These are phyloP conservation scores for Calliscelio sp. DNA, from an alignment of 2,888 invertebrate species.

Conservation along the genomic window DNA sequence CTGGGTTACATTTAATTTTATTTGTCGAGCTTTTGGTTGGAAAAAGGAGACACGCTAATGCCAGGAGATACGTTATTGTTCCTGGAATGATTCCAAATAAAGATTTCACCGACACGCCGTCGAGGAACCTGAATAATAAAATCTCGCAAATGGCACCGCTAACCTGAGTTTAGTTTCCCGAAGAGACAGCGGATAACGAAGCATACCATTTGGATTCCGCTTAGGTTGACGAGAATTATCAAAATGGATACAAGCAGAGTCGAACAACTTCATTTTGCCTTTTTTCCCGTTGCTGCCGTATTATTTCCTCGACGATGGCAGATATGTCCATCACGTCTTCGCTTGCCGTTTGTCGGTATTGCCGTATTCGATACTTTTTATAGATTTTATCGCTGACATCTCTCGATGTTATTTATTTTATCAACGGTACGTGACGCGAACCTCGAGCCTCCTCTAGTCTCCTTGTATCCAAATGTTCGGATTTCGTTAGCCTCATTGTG, in stretches of 20 bases:
- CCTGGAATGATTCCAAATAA: conserved; percentile 86
- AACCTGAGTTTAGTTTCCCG: conserved; percentile 79
- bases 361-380: conserved; percentile 75
- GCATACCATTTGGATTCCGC: conserved; percentile 71
- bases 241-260: conserved; percentile 71
- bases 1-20: conserved; percentile 86
- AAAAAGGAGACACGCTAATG: conserved; percentile 57
- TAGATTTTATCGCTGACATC: conserved; percentile 73
- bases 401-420: conserved; percentile 74
- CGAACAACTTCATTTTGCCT: conserved; percentile 70
- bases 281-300: conserved; percentile 53
- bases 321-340: conserved; percentile 75
- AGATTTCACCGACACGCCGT: conserved; percentile 84
- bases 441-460: conserved; percentile 51
- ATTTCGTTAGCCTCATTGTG: conserved; percentile 70
- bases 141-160: conserved; percentile 78
- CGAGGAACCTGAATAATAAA: conserved; percentile 85
- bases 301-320: conserved; percentile 71
- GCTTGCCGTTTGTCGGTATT: conserved; percentile 73
- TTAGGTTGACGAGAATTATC: conserved; percentile 70
- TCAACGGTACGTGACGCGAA: conserved; percentile 71
- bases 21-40: conserved; percentile 78
- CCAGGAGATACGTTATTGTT: conserved; percentile 84
- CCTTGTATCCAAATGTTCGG: conserved; percentile 63
- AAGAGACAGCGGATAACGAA: conserved; percentile 62